These are phyloP conservation scores for Cephalopachus bancanus DNA, from an alignment of 2,797 vertebrate species.

Conservation along the genomic window DNA sequence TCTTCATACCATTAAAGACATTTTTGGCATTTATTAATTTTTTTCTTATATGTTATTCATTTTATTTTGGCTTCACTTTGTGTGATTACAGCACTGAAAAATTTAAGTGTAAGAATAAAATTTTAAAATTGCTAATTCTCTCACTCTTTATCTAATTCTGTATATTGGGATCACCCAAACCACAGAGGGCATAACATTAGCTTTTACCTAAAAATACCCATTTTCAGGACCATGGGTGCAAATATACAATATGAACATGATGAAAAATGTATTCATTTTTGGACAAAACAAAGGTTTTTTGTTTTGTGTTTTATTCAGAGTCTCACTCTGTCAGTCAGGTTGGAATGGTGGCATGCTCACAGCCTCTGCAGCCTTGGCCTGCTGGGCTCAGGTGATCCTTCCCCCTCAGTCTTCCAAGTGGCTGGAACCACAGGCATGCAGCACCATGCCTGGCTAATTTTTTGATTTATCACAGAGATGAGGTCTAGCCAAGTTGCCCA, in stretches of 20 bases:
- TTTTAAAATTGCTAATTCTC: neutral
- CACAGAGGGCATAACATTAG: neutral
- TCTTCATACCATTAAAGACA: neutral
- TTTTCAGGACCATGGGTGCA: neutral
- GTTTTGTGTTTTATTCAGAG: too few relatives aligned
- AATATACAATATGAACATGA: conserved; percentile 6
- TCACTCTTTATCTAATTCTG: neutral
- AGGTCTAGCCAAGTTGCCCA: too few relatives aligned
- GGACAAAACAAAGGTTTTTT: neutral
- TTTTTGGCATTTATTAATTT: neutral
- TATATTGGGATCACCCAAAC: neutral
- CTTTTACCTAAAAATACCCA: neutral
- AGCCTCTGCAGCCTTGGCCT: too few relatives aligned
- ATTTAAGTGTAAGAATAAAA: neutral
- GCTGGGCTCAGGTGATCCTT: too few relatives aligned
- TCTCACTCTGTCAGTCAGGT: too few relatives aligned
- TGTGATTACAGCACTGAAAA: neutral
- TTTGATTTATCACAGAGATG: too few relatives aligned
- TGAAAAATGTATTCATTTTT: neutral
- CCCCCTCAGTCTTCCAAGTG: too few relatives aligned
- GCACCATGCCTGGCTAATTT: too few relatives aligned
- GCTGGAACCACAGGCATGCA: too few relatives aligned
- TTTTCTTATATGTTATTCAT: conserved; percentile 13
- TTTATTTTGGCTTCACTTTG: conserved; percentile 53
- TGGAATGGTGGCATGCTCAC: too few relatives aligned